Base-by-base conservation (phyloP, 2,113 vertebrate species). In the Phrynosoma platyrhinos region DNA sequence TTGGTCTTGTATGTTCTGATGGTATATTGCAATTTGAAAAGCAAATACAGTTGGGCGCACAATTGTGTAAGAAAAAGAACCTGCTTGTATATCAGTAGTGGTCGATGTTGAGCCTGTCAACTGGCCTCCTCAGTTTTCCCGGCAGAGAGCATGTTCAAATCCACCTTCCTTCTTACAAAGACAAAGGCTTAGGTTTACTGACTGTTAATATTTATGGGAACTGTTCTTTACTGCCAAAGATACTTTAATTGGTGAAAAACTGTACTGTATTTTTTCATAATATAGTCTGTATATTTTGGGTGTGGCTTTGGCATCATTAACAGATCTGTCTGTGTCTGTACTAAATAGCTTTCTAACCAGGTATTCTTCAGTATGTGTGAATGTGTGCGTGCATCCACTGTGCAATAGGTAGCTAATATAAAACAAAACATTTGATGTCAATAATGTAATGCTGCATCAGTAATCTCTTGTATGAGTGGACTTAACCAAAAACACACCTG, bases 1-100 rank as follows among this genome's bases (percentile, higher is more conserved):
- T 36, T 36, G 36, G 36, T 36, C 36, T 36, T 36, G 36, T 36
- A 36, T 36, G 36, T 36, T 36, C 36, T 36, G 36, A 36, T 36
- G 36, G 36, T 36, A 36, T 36, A 36, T 36, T 36, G 36, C 36
- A 36, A 36, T 36, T 36, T 36, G 36, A 36, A 36, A 36, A 36
- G 36, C 36, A 36, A 36, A 20, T 64, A 20, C 62, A 64, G 62
- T 64, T 13, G 62, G 9, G 21, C 3, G 21, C 62, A 13, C 62
- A 64, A 64, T 20, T 64, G 16, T 64, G 62, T 64, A 14, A 64
- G 21, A 58, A 58, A 58, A 58, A 58, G 55, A 10, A 16, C 16
- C 18, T 9, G 20, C 36, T 85, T 91, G 64, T 42, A 7, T 91
- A 86, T 93, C 91, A 93, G 91, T 80, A 84, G 92, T 12, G 93